Base-by-base conservation (phyloP, 2,797 vertebrate species). In the Cetoscarus ocellatus region DNA sequence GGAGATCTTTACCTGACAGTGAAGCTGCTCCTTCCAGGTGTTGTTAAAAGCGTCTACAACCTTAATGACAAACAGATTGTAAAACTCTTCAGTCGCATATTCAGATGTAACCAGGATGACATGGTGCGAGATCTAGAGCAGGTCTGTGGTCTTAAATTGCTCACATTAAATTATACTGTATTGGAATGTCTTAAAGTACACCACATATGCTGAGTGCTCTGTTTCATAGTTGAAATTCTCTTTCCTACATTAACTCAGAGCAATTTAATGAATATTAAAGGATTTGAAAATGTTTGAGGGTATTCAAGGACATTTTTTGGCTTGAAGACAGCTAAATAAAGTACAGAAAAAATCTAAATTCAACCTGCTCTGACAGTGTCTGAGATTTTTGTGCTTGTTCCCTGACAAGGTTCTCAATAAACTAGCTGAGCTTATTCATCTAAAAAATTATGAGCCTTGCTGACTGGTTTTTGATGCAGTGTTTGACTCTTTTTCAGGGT, bases 41-140 rank as follows among this genome's bases (percentile, higher is more conserved):
- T 99, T 35, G 88, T 99, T 45, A 99, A 99, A 90, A 98, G 95
- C 39, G 97, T 99, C 63, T 99, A 99, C 90, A 99, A 99, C 94
- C 94, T 99, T 74, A 99, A 97, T 0, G 98, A 99, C 90, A 99
- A 99, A 90, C 98, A 99, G 94, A 98, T 99, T 11, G 97, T 98
- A 12, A 99, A 99, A 82, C 96, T 99, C 44, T 99, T 99, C 82
- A 97, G 98, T 78, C 96, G 97, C 60, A 96, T 97, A 73, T 97
- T 99, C 91, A 96, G 92, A 75, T 96, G 96, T 87, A 96, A 94
- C 91, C 95, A 96, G 67, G 98, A 99, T 0, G 96, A 96, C 59
- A 99, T 99, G 98, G 91, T 98, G 75, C 94, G 94, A 43, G 98
- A 99, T 71, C 92, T 99, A 82, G 98, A 98, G 59, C 96, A 99